A percentile compares a stretch with the other conserved stretches of the same genome.
Conservation (phyloP, 1,140 invertebrate species). For the Melanaphis sacchari region DNA sequence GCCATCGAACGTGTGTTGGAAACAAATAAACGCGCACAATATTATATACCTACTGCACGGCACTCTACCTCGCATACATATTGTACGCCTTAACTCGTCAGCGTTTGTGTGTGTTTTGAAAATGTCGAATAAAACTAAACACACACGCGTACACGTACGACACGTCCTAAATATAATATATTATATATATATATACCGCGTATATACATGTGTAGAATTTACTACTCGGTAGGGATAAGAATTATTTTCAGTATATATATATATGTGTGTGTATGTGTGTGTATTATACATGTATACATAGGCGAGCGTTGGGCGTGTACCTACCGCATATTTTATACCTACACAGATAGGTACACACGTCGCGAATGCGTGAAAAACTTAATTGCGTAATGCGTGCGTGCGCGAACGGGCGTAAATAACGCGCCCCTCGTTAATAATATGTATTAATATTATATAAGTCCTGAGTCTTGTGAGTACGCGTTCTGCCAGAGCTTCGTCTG, state of each 20-base stretch:
- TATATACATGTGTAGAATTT: not conserved
- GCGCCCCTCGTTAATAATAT: slow-evolving; percentile 18
- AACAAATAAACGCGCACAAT: slow-evolving; percentile 35
- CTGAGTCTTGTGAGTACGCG: too few species aligned
- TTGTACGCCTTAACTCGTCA: not conserved
- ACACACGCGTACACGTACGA: not conserved
- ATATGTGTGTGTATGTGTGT: too few species aligned
- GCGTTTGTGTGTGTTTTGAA: not conserved
- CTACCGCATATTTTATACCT: not conserved
- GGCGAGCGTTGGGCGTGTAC: not conserved
- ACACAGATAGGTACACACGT: not conserved
- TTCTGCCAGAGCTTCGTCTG: too few species aligned
- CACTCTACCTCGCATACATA: not conserved
- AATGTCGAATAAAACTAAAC: slow-evolving; percentile 10
- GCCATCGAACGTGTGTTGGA: slow-evolving; percentile 46
- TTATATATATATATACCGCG: not conserved
- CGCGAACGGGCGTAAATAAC: not conserved
- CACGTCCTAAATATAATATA: not conserved
- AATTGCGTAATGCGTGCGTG: not conserved
- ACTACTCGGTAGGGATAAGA: not conserved
- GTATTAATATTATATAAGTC: not conserved
- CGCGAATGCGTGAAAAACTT: not conserved
- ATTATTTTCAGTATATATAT: not conserved
- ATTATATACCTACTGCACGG: not conserved
- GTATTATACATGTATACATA: too few species aligned